Conservation (phyloP, 2,113 vertebrate species). For the Chauna torquata region DNA sequence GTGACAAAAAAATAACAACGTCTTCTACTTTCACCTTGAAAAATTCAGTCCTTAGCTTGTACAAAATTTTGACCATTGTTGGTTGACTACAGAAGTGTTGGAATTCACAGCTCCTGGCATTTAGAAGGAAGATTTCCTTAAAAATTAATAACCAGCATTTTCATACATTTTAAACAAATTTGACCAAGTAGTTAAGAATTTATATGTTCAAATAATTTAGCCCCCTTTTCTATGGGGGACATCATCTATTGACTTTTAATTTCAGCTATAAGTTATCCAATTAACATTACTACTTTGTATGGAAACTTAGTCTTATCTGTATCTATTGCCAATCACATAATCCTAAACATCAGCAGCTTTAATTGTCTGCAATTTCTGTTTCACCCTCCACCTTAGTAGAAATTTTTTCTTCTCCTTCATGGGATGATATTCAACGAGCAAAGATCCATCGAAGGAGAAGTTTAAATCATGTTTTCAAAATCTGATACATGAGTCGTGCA, state of each 20-base stretch:
- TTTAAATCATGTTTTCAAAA: background rate
- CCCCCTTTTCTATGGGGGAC: background rate
- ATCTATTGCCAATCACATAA: background rate
- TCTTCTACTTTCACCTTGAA: background rate
- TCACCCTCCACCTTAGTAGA: rapidly evolving
- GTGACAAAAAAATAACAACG: background rate
- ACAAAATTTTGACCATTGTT: background rate
- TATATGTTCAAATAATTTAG: background rate
- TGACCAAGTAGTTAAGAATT: background rate
- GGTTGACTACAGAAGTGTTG: background rate
- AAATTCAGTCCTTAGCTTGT: background rate
- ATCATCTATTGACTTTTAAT: background rate
- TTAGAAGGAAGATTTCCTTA: background rate
- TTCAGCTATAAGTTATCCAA: background rate
- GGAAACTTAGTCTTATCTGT: background rate
- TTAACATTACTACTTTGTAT: background rate
- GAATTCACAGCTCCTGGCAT: background rate
- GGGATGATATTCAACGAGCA: background rate
- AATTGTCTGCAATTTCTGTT: background rate
- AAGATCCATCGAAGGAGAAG: background rate
- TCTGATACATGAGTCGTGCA: background rate
- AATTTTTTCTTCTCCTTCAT: background rate
- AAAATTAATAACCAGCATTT: background rate
- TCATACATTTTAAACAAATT: background rate
- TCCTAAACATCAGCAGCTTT: background rate